Conservation (phyloP, 2,888 invertebrate species). For the Cryptocheilus praepositus region DNA sequence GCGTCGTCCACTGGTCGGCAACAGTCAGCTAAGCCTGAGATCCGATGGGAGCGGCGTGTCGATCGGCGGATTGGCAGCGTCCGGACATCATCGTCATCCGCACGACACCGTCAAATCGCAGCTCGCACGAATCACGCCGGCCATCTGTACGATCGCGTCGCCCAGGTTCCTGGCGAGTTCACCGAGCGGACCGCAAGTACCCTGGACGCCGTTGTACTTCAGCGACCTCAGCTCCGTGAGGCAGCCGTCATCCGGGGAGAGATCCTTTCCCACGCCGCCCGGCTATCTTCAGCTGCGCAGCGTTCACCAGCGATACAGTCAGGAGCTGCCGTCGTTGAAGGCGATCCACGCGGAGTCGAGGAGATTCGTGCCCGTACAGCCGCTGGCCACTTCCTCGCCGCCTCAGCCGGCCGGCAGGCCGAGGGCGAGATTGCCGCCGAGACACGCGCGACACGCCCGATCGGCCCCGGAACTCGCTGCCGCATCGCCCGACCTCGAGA, state of each 20-base stretch:
- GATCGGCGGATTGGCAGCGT: constrained; percentile 51
- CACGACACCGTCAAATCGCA: constrained; percentile 46
- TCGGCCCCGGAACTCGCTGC: constrained; percentile 82
- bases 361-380: constrained; percentile 80
- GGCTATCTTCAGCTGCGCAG: constrained; percentile 81
- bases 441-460: constrained; percentile 81
- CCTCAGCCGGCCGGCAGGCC: constrained; percentile 77
- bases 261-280: constrained; percentile 86
- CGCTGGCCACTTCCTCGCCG: constrained; percentile 79
- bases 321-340: constrained; percentile 83
- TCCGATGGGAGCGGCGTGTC: constrained; percentile 80
- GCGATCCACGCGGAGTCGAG: constrained; percentile 83
- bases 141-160: constrained; percentile 64
- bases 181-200: constrained; percentile 79
- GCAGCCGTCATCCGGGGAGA: constrained; percentile 86
- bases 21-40: constrained; percentile 82
- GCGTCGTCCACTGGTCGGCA: constrained; percentile 78
- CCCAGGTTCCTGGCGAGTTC: constrained; percentile 75
- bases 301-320: constrained; percentile 82
- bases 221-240: constrained; percentile 92
- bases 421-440: constrained; percentile 80
- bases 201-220: constrained; percentile 86
- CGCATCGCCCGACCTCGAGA: constrained; percentile 79
- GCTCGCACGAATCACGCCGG: constrained; percentile 50
- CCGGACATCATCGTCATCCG: constrained; percentile 49